Conservation (phyloP, 2,113 vertebrate genomes). For the Chaetodon auriga region DNA sequence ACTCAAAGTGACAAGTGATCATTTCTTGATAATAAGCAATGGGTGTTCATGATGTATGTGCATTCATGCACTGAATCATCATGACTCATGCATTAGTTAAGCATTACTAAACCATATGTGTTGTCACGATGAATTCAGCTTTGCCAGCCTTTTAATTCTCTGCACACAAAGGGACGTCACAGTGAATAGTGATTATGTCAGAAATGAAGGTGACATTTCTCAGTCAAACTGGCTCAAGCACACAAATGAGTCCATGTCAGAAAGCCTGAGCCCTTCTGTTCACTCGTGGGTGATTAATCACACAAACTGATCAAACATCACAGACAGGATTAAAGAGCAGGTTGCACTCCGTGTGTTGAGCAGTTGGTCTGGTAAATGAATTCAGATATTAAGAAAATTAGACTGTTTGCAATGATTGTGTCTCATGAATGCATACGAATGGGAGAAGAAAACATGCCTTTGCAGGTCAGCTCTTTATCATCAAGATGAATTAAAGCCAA, state of each 20-base stretch:
- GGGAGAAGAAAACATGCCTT: neutral
- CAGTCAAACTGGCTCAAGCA: neutral
- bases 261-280: neutral
- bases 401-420: neutral
- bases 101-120: neutral
- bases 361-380: neutral
- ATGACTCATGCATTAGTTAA: neutral
- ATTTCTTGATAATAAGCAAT: neutral
- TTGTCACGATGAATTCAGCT: neutral
- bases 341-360: neutral
- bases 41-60: too few species aligned
- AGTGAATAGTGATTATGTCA: neutral
- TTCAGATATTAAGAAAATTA: neutral
- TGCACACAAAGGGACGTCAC: neutral
- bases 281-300: neutral
- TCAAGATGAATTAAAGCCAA: neutral
- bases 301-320: neutral
- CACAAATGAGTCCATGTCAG: neutral
- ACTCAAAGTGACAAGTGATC: neutral
- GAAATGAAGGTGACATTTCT: constrained; percentile 10
- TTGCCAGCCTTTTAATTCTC: constrained; percentile 1
- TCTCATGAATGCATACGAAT: neutral
- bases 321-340: neutral
- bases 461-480: neutral
- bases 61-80: neutral